These are phyloP conservation scores for Notoglanidium macrostoma DNA, from an alignment of 2,797 vertebrate genomes.

Conservation along the genomic window DNA sequence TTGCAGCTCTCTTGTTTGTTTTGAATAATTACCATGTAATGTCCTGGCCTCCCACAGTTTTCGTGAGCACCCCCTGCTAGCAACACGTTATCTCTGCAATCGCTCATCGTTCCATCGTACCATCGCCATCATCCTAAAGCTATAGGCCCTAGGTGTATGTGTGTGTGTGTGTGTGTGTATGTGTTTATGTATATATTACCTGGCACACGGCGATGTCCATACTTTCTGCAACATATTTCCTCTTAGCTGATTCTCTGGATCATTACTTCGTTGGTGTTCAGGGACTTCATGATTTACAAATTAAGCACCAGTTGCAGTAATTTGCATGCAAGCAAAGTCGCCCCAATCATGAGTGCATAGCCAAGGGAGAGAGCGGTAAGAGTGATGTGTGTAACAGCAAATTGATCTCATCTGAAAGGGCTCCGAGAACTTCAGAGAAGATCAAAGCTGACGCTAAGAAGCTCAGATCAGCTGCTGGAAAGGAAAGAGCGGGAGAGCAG, in stretches of 20 bases:
- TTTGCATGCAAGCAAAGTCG: constrained; percentile 58
- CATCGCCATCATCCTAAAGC: neutral
- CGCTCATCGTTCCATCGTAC: neutral
- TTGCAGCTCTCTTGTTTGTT: constrained; percentile 23
- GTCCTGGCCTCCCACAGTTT: constrained; percentile 11
- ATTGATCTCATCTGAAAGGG: constrained; percentile 77
- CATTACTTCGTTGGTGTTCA: neutral
- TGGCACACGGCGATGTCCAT: neutral
- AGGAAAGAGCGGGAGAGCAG: constrained; percentile 48
- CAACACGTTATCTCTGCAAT: constrained; percentile 1
- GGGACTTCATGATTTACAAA: constrained; percentile 26
- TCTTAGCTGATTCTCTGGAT: neutral
- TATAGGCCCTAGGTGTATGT: neutral
- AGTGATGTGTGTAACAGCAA: constrained; percentile 71
- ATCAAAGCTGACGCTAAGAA: constrained; percentile 76
- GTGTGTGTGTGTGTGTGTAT: no score
- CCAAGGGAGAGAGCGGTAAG: constrained; percentile 59
- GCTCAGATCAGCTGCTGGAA: constrained; percentile 73
- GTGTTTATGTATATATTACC: neutral
- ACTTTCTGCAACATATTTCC: neutral
- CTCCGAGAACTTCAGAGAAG: constrained; percentile 76
- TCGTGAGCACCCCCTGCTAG: neutral
- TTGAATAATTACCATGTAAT: constrained; percentile 26
- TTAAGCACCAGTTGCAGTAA: constrained; percentile 40
- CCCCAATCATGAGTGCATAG: constrained; percentile 59